Percentiles rank a stretch among this genome's conserved stretches.
These are phyloP conservation scores for Ia io DNA, from an alignment of 2,113 vertebrate genomes.

Conservation along the genomic window DNA sequence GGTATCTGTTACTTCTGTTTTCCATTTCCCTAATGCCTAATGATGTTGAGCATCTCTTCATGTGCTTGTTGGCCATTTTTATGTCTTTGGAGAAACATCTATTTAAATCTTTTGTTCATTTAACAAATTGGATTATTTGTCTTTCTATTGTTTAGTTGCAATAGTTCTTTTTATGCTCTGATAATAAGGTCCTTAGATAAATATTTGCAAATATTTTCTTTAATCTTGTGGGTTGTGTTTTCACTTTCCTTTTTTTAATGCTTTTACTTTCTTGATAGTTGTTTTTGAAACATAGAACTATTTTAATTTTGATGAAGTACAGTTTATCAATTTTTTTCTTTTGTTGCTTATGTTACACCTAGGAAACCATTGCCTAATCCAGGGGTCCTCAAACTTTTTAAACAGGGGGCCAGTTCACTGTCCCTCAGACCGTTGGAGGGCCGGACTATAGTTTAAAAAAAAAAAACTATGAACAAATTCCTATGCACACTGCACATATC, in stretches of 20 bases:
- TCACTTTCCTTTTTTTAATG: not conserved
- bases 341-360: not conserved
- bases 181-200: not conserved
- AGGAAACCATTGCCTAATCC: not conserved
- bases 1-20: not conserved
- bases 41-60: not conserved
- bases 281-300: not conserved
- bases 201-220: conserved; percentile 1
- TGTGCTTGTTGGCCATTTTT: not conserved
- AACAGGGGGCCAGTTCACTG: no score
- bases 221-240: not conserved
- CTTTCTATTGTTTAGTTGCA: not conserved
- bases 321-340: not conserved
- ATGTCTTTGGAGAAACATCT: not conserved
- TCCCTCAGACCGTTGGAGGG: no score
- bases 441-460: no score
- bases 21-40: not conserved
- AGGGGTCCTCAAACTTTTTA: no score
- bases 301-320: not conserved
- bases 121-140: not conserved
- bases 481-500: no score
- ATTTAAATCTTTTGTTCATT: not conserved
- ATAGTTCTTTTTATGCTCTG: not conserved
- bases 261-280: not conserved
- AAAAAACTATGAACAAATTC: no score